phyloP scores from a whole-genome alignment of 1,140 invertebrate species.

The Akabosia matsudoensis region DNA sequence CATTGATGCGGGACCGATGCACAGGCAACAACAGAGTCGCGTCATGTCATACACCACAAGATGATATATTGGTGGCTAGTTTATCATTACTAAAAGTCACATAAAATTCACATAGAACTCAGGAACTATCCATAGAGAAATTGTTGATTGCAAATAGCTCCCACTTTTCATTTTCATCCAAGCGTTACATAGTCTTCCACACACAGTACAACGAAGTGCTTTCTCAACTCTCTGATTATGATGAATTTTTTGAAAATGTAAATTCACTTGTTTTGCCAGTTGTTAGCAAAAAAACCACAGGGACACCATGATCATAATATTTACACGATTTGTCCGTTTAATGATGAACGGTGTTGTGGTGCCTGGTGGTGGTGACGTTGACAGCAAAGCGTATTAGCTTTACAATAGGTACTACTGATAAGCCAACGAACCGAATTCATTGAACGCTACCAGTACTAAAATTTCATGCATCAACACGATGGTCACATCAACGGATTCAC shows the following conservation, averaged over 20 bases:
- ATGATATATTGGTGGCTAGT: neutral
- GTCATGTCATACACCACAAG: neutral
- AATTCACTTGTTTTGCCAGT: neutral
- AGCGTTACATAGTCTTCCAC: too few species aligned
- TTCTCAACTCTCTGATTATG: neutral
- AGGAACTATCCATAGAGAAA: neutral
- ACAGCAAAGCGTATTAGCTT: too few species aligned
- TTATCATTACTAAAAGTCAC: neutral
- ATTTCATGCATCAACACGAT: neutral
- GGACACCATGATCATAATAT: constrained; percentile 18
- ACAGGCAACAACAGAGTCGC: constrained; percentile 11
- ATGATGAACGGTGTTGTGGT: neutral
- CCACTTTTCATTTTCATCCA: constrained; percentile 25
- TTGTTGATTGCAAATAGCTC: neutral
- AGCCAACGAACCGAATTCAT: constrained; percentile 19
- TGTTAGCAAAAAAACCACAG: constrained; percentile 1
- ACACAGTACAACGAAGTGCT: neutral
- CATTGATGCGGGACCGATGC: constrained; percentile 1
- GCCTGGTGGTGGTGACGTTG: neutral
- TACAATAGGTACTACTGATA: neutral
- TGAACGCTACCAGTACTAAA: neutral
- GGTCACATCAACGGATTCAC: constrained; percentile 5
- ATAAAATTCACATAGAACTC: constrained; percentile 12
- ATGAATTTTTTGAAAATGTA: neutral
- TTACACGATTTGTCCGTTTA: neutral